Evolutionary conservation across 2,797 vertebrate species (phyloP).

Genomic region (Acanthurus lineatus): DNA sequence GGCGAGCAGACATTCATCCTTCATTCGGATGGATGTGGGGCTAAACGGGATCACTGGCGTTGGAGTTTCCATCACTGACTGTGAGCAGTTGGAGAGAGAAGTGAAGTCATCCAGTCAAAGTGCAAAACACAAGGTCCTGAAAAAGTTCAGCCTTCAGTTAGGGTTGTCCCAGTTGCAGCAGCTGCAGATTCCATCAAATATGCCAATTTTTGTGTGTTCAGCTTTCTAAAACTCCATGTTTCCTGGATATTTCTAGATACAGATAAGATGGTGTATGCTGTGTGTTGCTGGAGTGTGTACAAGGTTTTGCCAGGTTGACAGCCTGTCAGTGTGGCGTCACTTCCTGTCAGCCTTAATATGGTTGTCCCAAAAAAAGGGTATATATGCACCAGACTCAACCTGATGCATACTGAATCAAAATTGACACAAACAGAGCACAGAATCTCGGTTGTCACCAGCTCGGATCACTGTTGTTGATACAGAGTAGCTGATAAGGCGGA

Average conservation of each 20-base stretch:
- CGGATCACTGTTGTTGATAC: conserved; percentile 27
- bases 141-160: conserved; percentile 35
- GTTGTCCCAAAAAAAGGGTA: conserved; percentile 47
- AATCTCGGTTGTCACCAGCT: conserved; percentile 46
- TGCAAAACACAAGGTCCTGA: conserved; percentile 25
- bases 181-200: conserved; percentile 1
- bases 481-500: conserved; percentile 24
- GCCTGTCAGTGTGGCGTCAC: conserved; percentile 60
- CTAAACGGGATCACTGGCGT: conserved; percentile 34
- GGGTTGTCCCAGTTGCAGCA: neutral
- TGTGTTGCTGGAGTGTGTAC: conserved; percentile 12
- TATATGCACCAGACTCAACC: conserved; percentile 45
- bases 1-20: conserved; percentile 68
- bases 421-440: conserved; percentile 31
- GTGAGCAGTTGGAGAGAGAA: conserved; percentile 23
- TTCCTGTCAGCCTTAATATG: conserved; percentile 56
- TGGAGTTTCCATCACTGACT: conserved; percentile 49
- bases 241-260: conserved; percentile 15
- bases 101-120: conserved; percentile 46
- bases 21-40: conserved; percentile 60
- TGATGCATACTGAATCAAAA: conserved; percentile 46
- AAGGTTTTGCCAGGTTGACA: conserved; percentile 50
- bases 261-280: conserved; percentile 20
- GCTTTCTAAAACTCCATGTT: conserved; percentile 4
- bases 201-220: conserved; percentile 2